phyloP scores from a whole-genome alignment of 2,888 invertebrate genomes.

The Parelbella ahira region DNA sequence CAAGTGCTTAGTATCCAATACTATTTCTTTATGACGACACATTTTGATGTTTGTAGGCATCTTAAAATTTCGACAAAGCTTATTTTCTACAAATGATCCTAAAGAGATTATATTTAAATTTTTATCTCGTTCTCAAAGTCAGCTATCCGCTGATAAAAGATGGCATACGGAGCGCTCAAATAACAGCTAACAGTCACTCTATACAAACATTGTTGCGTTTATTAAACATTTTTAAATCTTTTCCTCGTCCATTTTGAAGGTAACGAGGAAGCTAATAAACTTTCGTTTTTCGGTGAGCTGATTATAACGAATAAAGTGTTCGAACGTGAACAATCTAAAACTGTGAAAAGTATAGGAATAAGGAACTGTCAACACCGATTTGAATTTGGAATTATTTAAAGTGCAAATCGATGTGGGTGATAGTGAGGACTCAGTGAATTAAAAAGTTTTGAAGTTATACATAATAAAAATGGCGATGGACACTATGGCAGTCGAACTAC shows the following conservation, averaged over 20 bases:
- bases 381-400: slow-evolving; percentile 8
- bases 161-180: slow-evolving; percentile 3
- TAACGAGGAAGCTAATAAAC: slow-evolving; percentile 5
- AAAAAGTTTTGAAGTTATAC: slow-evolving; percentile 20
- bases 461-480: slow-evolving; percentile 70
- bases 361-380: too few relatives aligned
- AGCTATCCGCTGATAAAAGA: slow-evolving; percentile 18
- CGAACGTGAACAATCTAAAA: background rate
- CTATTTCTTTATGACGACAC: too few relatives aligned
- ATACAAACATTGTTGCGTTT: background rate
- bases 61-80: too few relatives aligned
- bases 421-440: slow-evolving; percentile 37
- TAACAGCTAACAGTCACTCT: slow-evolving; percentile 4
- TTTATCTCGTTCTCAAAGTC: slow-evolving; percentile 9
- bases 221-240: background rate
- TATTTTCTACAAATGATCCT: too few relatives aligned
- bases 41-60: too few relatives aligned
- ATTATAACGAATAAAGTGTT: slow-evolving; percentile 2
- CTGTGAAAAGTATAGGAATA: background rate
- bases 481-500: slow-evolving; percentile 76
- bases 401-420: slow-evolving; percentile 37
- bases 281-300: background rate
- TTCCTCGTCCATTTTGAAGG: slow-evolving; percentile 5
- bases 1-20: too few relatives aligned
- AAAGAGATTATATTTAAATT: slow-evolving; percentile 2